Evolutionary conservation across 2,113 vertebrate species (phyloP).

Genomic region (Ctenomys sociabilis): DNA sequence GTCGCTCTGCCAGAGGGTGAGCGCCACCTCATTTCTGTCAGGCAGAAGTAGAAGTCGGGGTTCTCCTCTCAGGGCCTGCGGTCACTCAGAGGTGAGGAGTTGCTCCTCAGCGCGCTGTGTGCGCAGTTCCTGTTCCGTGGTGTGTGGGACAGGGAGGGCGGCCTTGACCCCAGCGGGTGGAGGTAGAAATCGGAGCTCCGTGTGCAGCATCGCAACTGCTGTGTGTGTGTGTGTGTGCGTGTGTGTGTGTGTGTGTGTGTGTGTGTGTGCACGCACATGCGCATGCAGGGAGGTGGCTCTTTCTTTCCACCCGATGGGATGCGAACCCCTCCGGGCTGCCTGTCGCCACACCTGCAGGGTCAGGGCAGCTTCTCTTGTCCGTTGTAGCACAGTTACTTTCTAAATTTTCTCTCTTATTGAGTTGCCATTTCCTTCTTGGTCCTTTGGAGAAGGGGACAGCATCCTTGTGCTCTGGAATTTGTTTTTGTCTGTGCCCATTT

Average conservation of each 20-base stretch:
- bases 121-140: background rate
- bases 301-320: background rate
- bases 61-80: background rate
- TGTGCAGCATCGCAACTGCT: no score
- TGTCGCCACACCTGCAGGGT: background rate
- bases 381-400: background rate
- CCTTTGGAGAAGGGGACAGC: background rate
- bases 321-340: background rate
- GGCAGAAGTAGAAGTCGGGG: background rate
- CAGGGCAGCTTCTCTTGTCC: no score
- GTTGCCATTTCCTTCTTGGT: background rate
- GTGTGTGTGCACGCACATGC: background rate
- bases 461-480: background rate
- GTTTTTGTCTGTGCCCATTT: background rate
- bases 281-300: background rate
- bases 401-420: background rate
- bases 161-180: background rate
- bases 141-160: background rate
- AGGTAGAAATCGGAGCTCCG: background rate
- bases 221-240: background rate
- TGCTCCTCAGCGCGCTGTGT: background rate
- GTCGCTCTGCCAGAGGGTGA: background rate
- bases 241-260: background rate
- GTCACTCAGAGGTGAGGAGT: background rate
- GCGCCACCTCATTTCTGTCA: background rate